Evolutionary conservation across 2,888 invertebrate genomes (phyloP).

Genomic region (Julus scandinavius): DNA sequence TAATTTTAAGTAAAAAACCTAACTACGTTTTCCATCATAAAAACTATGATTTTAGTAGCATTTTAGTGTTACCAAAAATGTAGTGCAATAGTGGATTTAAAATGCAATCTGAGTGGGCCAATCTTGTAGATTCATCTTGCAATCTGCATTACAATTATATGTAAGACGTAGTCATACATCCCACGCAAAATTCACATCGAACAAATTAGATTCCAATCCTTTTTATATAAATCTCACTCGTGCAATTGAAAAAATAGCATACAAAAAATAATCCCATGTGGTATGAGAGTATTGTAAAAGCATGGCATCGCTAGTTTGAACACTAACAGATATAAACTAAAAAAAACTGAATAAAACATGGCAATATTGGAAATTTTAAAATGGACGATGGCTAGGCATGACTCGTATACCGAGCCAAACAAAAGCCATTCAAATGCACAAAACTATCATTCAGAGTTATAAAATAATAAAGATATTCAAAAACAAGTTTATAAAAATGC

Average conservation of each 20-base stretch:
- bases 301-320: conserved; percentile 13
- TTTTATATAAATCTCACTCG: conserved; percentile 28
- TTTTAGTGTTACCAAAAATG: not conserved
- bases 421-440: conserved; percentile 14
- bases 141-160: not conserved
- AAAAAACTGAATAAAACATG: conserved; percentile 22
- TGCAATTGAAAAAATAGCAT: conserved; percentile 25
- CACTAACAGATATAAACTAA: conserved; percentile 10
- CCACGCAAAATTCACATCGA: not conserved
- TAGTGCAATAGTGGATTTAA: not conserved
- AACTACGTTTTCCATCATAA: not conserved
- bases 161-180: not conserved
- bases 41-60: not conserved
- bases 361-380: conserved; percentile 23
- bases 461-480: conserved; percentile 45
- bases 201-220: not conserved
- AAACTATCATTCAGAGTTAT: not conserved
- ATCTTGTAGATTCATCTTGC: not conserved
- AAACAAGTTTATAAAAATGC: conserved; percentile 48
- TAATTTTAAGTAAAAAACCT: too few species aligned
- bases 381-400: not conserved
- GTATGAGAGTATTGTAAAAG: not conserved
- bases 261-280: conserved; percentile 34
- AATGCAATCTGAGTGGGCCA: not conserved
- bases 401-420: not conserved